Base-by-base conservation (phyloP, 23 tunicate species). In the Ciona savignyi region DNA sequence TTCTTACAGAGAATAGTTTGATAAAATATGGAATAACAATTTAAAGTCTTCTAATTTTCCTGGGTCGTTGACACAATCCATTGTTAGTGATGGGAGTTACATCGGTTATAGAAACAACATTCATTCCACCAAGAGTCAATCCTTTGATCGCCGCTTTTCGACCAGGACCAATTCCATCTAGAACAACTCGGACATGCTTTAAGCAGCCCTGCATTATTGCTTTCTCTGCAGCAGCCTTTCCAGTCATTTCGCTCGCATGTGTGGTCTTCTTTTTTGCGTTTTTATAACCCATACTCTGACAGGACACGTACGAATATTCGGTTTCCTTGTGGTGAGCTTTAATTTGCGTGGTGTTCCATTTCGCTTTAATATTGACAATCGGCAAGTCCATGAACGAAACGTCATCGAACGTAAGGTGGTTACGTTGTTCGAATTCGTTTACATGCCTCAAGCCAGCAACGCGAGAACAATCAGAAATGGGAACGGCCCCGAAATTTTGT, bases 131-230 rank as follows among this genome's bases (percentile, higher is more conserved):
- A 2, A 28, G 73, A 3, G 25, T 69, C 25, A 91, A 60, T 0
- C 97, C 97, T 23, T 72, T 51, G 0, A 91, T 76, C 1, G 91
- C 60, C 4, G 91, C 67, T 74, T 80, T 87, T 71, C 97, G 30
- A 4, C 97, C 97, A 19, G 83, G 78, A 11, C 97, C 97, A n/a
- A 87, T 81, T 11, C 97, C 97, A 32, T 76, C 71, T 4, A 91
- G 33, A 3, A 67, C 65, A 22, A 91, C 97, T 4, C 97, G 70
- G 2, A 85, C 91, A 42, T 84, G 67, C 0, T 80, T 33, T 21
- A 9, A 77, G 56, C 86, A 85, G 0, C 93, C 91, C 42, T 25
- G 34, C 60, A 69, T 27, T 21, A 80, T 3, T 22, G 91, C 83
- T 11, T 65, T 65, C 34, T 61, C 75, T 3, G 97, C 97, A 25